Base-by-base conservation (phyloP, 2,113 vertebrate species). In the Psilopsiagon aurifrons region DNA sequence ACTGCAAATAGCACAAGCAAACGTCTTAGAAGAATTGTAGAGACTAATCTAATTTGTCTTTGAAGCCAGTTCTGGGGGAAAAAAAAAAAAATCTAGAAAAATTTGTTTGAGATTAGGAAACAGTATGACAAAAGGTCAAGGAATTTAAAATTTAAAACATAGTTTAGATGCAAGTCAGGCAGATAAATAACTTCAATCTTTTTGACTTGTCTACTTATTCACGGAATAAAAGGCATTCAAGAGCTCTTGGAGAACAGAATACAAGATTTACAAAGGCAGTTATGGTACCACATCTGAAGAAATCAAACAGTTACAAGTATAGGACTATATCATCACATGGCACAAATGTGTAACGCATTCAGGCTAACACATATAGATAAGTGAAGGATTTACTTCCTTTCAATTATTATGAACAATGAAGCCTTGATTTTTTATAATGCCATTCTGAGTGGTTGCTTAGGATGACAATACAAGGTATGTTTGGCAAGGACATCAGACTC, bases 71-170 rank as follows among this genome's bases (percentile, higher is more conserved):
- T 59, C 59, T 63, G 77, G 35, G 47, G 22, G n/a, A 49, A 23
- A 33, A 75, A 78, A 75, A 78, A 86, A 80, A 35, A 0, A 5
- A 51, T 78, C 51, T 76, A 71, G 68, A 94, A 85, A 93, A 95
- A 70, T 12, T 70, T 88, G 71, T 77, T 85, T 71, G 87, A 91
- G 79, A 89, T 66, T 86, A 89, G 68, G 85, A 87, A 96, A 62
- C 20, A 23, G 52, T 39, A 94, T 33, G 52, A 89, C 77, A 89
- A 82, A 92, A 95, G 95, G 91, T 95, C 86, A 91, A 89, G 37
- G 76, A 92, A 95, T 90, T 90, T 86, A 78, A 89, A 93, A 93
- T 73, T 59, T 80, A 81, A 94, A 96, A 83, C 44, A 74, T n/a
- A 46, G 55, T 86, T 93, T 78, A 88, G 68, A 92, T 86, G 64